Conservation (phyloP, 64 coral and sea anemone species). For the Montipora capricornis region DNA sequence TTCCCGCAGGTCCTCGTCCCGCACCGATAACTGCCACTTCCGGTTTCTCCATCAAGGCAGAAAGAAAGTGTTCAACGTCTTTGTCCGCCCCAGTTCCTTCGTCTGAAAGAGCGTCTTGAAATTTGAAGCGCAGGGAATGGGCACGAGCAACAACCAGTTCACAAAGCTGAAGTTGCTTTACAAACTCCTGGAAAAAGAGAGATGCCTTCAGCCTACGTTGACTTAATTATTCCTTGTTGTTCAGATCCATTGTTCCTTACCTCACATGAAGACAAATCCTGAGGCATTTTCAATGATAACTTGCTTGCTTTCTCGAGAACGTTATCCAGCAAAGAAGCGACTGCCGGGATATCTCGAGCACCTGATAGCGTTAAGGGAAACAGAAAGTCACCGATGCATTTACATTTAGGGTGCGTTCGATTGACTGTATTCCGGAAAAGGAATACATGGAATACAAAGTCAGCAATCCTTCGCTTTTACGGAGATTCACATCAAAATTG, state of each 20-base stretch:
- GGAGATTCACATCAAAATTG: no score
- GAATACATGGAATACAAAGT: no score
- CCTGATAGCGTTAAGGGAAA: constrained; percentile 28
- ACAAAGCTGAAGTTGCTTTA: no score
- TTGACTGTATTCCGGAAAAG: no score
- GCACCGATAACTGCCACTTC: constrained; percentile 95
- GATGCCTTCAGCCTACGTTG: no score
- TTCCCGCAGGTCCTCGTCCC: constrained; percentile 88
- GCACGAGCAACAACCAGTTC: no score
- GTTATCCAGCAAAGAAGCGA: constrained; percentile 68
- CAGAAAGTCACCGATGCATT: neutral
- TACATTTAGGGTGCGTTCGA: no score
- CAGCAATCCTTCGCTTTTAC: no score
- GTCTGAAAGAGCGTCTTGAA: constrained; percentile 75
- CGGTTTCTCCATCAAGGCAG: constrained; percentile 92
- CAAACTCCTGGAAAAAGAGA: no score
- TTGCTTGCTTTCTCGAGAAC: constrained; percentile 73
- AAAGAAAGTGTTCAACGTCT: constrained; percentile 85
- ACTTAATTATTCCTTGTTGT: no score
- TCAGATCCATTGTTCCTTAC: constrained; percentile 11
- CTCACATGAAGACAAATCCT: constrained; percentile 81
- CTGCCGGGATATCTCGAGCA: constrained; percentile 75
- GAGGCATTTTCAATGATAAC: constrained; percentile 72
- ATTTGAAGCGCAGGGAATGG: constrained; percentile 51
- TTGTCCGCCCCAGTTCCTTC: constrained; percentile 79